Evolutionary conservation across 2,797 vertebrate species (phyloP).

Genomic region (Notolepis coatsorum): DNA sequence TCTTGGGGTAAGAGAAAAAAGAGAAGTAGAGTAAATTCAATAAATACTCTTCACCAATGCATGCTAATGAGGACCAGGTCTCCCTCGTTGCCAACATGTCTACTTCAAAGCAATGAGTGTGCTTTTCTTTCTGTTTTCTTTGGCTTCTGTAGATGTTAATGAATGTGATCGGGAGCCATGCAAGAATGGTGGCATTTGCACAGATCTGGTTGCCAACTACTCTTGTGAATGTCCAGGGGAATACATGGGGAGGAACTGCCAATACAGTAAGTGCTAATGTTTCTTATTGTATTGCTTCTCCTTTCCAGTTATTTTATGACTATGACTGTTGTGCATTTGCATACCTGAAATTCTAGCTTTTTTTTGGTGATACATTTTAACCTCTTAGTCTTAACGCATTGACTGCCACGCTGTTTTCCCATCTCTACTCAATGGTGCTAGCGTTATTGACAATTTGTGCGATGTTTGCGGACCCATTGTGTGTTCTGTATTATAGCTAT

Average conservation of each 20-base stretch:
- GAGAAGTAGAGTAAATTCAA: conserved; percentile 56
- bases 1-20: conserved; percentile 34
- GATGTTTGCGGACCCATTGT: too few species aligned
- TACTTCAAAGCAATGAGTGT: conserved; percentile 63
- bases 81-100: conserved; percentile 61
- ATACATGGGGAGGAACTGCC: conserved; percentile 98
- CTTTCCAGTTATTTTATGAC: conserved; percentile 26
- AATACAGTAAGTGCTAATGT: conserved; percentile 90
- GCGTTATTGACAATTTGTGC: too few species aligned
- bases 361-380: too few species aligned
- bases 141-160: conserved; percentile 88
- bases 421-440: too few species aligned
- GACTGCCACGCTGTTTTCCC: too few species aligned
- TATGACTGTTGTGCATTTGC: conserved; percentile 17
- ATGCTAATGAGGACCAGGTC: conserved; percentile 67
- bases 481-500: too few species aligned
- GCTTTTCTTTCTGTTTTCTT: conserved; percentile 37
- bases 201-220: conserved; percentile 96
- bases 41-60: conserved; percentile 53
- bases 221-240: conserved; percentile 98
- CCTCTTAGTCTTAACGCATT: too few species aligned
- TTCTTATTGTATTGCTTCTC: conserved; percentile 27
- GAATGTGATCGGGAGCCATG: conserved; percentile 96
- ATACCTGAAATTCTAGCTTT: too few species aligned
- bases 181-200: conserved; percentile 97